Evolutionary conservation across 2,113 vertebrate genomes (phyloP).

Genomic region (Anhinga rufa): DNA sequence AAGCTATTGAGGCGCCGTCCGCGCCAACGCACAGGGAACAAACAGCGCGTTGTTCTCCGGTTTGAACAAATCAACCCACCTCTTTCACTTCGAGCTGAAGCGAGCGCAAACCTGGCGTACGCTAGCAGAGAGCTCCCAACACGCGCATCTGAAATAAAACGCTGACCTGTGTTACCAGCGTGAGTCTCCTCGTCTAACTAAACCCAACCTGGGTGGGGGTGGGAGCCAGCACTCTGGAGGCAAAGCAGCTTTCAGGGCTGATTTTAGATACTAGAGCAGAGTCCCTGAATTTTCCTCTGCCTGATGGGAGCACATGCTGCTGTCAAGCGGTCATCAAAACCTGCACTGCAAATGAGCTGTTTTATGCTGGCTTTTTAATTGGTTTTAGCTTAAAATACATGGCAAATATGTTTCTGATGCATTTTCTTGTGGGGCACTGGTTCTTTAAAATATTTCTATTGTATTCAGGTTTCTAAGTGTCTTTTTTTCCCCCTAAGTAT

Average conservation of each 20-base stretch:
- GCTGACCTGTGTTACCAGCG: neutral
- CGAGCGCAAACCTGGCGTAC: fast-evolving
- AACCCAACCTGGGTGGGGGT: fast-evolving
- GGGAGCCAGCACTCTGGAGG: fast-evolving
- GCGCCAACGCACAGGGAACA: neutral
- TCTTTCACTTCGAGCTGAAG: neutral
- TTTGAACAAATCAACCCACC: neutral
- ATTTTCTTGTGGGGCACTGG: neutral
- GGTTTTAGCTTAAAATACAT: neutral
- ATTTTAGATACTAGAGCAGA: neutral
- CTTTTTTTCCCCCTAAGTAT: neutral
- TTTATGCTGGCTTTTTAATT: neutral
- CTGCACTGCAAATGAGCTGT: neutral
- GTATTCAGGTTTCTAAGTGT: neutral
- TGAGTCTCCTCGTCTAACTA: neutral
- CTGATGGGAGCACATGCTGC: fast-evolving
- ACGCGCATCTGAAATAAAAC: neutral
- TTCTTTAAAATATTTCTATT: neutral
- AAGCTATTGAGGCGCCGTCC: neutral
- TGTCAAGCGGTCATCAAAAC: neutral
- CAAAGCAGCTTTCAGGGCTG: neutral
- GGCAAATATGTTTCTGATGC: neutral
- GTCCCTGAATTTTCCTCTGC: neutral
- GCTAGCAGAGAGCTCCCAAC: neutral
- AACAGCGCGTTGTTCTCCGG: neutral